phyloP scores from a whole-genome alignment of 2,888 invertebrate genomes.

The Acleris sparsana region DNA sequence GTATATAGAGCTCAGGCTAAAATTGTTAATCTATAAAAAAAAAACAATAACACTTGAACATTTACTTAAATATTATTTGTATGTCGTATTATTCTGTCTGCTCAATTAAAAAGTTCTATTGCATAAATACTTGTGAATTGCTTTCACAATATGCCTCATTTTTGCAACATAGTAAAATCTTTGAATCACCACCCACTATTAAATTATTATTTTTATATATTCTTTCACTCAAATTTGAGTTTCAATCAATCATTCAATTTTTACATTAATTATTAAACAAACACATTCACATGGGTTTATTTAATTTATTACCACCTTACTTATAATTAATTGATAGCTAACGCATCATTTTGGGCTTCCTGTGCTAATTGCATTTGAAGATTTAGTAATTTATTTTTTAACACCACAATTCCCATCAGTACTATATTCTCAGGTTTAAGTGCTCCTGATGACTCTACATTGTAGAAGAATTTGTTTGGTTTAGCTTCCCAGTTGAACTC shows the following conservation, averaged over 20 bases:
- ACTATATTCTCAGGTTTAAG: constrained; percentile 98
- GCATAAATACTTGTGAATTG: too few relatives aligned
- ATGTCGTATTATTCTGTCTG: too few relatives aligned
- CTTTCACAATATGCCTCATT: too few relatives aligned
- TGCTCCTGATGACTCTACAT: constrained; percentile 97
- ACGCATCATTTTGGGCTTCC: constrained; percentile 92
- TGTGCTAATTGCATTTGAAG: constrained; percentile 96
- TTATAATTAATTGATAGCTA: constrained; percentile 85
- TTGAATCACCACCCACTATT: too few relatives aligned
- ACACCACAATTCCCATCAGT: constrained; percentile 94
- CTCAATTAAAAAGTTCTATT: too few relatives aligned
- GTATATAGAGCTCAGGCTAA: too few relatives aligned
- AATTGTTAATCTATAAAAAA: too few relatives aligned
- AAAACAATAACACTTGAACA: too few relatives aligned
- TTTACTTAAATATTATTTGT: too few relatives aligned
- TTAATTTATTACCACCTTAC: constrained; percentile 22
- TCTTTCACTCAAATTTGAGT: background rate
- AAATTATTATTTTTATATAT: too few relatives aligned
- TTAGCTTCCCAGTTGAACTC: constrained; percentile 97
- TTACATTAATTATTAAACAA: background rate
- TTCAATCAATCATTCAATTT: background rate
- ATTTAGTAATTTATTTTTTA: constrained; percentile 98
- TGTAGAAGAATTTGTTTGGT: constrained; percentile 98
- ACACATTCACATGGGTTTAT: background rate
- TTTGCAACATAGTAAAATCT: too few relatives aligned